Base-by-base conservation (phyloP, 2,113 vertebrate species). In the Sitta europaea region DNA sequence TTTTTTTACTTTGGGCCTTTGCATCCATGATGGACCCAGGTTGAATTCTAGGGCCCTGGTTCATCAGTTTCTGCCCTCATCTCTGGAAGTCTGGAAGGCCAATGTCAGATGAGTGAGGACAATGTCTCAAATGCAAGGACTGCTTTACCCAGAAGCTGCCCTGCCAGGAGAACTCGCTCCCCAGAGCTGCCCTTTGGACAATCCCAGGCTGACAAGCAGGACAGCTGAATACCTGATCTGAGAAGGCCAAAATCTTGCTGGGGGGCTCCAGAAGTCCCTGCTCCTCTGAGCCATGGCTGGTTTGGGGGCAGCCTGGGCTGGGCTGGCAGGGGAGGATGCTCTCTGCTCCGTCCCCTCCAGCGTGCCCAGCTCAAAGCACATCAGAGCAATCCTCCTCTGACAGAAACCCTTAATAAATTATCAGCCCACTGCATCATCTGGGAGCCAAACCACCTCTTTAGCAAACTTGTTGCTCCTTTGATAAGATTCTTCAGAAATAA, bases 61-160 rank as follows among this genome's bases (percentile, higher is more conserved):
- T 55, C 57, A 50, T 40, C 33, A 10, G 5, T 59, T 78, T 40
- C 21, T 54, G 10, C 29, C 43, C 66, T 71, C 14, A 16, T 19
- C 40, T 63, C 66, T 90, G 54, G 19, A 28, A 29, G 12, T 25
- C 12, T 24, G 51, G 47, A 27, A 43, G 38, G 5, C 6, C 13
- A 6, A 10, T 28, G 38, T 7, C 70, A 55, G 62, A 12, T 8
- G 18, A 31, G 35, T 14, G 33, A 78, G 36, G 86, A 35, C 38
- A 51, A 10, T 8, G 3, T 2, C 31, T 53, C 9, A 63, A 40
- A 7, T 0, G 0, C 21, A 31, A 53, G 17, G 51, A 23, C 3
- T 18, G 36, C 48, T 79, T 75, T 25, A 10, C 16, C 11, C 23
- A 20, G 59, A 23, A 74, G n/a, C 57, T n/a, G 42, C 18, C 3